Base-by-base conservation (phyloP, 2,797 vertebrate species). In the Halcyon leucocephala region DNA sequence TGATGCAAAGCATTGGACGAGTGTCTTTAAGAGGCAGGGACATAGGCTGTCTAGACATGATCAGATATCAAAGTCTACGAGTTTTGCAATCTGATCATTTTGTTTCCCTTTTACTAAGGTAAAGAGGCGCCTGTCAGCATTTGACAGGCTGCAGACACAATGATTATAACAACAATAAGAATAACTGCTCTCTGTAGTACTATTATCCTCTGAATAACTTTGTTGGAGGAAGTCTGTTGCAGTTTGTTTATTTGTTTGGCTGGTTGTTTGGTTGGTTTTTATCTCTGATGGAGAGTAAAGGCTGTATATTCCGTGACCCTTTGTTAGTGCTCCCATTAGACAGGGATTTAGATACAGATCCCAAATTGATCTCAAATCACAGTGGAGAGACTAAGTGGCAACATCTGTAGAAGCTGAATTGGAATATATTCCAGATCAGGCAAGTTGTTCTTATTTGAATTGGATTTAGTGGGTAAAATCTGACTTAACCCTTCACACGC, bases 11-110 rank as follows among this genome's bases (percentile, higher is more conserved):
- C 85, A 94, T 93, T 91, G 96, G 95, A 97, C 35, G 55, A 96
- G 52, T 90, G 74, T 93, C 96, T 90, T 97, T 98, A 96, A 97
- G 93, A 97, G 84, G 64, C 91, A 93, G 93, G 82, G 93, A 95
- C 94, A 95, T 96, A 95, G 96, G 94, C 93, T 95, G 92, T 97
- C 96, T 98, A 98, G 97, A 98, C 95, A 83, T 86, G 97, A 98
- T 98, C 97, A 93, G 96, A 98, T 98, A 98, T 97, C 97, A 96
- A 66, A 90, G 93, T 94, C 85, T 92, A 95, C n/a, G 88, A 89
- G 94, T 97, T 98, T 95, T 97, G 97, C 96, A 98, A 98, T 97
- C 97, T 97, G 98, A 98, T 98, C 95, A 92, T 96, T 90, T 93
- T 95, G 91, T 96, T 97, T 96, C 97, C 91, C 86, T 74, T 93